Base-by-base conservation (phyloP, 2,113 vertebrate species). In the Pardalotus punctatus region DNA sequence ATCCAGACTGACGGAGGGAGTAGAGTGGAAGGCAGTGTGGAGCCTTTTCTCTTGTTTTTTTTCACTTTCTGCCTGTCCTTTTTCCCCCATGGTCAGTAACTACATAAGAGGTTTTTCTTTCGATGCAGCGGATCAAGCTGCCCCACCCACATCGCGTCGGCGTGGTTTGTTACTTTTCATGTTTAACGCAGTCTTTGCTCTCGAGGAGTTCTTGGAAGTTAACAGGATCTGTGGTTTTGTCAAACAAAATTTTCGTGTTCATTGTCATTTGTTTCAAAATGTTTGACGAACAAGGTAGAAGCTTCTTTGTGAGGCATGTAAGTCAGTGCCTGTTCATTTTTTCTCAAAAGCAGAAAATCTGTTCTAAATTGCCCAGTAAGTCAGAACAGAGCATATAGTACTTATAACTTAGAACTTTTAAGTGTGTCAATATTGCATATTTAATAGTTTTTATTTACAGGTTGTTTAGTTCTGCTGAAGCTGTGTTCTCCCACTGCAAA, bases 401-500 rank as follows among this genome's bases (percentile, higher is more conserved):
- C 7, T 71, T 9, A 0, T 7, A 19, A 27, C 8, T 70, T 57
- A 22, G 1, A 36, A 5, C 3, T 42, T 83, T 4, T 23, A 14
- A 38, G 2, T 1, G 0, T 35, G 5, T 20, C 24, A 48, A 1
- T 27, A 4, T 14, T 79, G 27, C 0, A 2, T 64, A 1, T 31
- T 94, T 89, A 48, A 47, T 61, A 73, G 35, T 64, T 95, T 24
- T 47, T 82, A 6, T 43, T 81, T 91, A 24, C 90, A 99, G 99
- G 94, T 91, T 92, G 56, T 98, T 99, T 45, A 70, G 13, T 64
- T 99, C 98, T 51, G 98, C 99, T 12, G 77, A 98, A 81, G 98
- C 97, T 74, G 98, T 97, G 1, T 97, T 99, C 93, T 98, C 97
- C 81, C 99, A 99, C 90, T 99, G 99, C 97, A 94, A 97, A 42